Evolutionary conservation across 2,113 vertebrate genomes (phyloP).

Genomic region (Forbesichthys agassizii): DNA sequence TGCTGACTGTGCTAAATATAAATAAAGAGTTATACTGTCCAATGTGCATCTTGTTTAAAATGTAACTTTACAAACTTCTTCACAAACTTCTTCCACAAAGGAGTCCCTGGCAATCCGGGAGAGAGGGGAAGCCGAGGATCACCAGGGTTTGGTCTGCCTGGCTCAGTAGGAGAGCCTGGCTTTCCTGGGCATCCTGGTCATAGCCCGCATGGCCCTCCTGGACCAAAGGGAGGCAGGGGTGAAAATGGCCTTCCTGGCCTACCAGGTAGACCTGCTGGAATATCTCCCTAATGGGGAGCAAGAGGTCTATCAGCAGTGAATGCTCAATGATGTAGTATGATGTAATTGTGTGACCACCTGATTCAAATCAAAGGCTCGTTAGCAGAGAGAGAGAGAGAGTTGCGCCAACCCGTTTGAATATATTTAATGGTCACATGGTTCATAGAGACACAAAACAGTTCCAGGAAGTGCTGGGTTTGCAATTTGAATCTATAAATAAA

Average conservation of each 20-base stretch:
- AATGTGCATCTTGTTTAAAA: neutral
- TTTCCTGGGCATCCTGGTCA: constrained; percentile 29
- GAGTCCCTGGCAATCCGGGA: constrained; percentile 44
- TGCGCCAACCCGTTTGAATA: no score
- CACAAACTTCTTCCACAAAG: constrained; percentile 38
- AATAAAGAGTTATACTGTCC: no score
- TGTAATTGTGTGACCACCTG: neutral
- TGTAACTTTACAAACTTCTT: no score
- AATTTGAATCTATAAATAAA: no score
- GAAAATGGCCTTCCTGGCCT: constrained; percentile 44
- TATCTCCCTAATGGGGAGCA: neutral
- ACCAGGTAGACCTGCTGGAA: constrained; percentile 38
- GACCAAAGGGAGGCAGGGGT: constrained; percentile 56
- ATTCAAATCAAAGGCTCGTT: no score
- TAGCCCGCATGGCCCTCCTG: constrained; percentile 47
- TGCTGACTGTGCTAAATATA: neutral
- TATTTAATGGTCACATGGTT: no score
- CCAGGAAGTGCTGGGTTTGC: no score
- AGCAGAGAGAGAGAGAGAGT: no score
- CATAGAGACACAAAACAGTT: no score
- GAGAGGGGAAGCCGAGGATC: constrained; percentile 54
- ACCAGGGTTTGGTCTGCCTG: constrained; percentile 53
- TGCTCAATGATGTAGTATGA: neutral
- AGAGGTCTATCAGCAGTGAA: no score
- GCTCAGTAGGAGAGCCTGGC: constrained; percentile 52